Percentiles rank a stretch among this genome's conserved stretches.
Conservation (phyloP, 2,888 invertebrate genomes). For the Caenorhabditis plicata region DNA sequence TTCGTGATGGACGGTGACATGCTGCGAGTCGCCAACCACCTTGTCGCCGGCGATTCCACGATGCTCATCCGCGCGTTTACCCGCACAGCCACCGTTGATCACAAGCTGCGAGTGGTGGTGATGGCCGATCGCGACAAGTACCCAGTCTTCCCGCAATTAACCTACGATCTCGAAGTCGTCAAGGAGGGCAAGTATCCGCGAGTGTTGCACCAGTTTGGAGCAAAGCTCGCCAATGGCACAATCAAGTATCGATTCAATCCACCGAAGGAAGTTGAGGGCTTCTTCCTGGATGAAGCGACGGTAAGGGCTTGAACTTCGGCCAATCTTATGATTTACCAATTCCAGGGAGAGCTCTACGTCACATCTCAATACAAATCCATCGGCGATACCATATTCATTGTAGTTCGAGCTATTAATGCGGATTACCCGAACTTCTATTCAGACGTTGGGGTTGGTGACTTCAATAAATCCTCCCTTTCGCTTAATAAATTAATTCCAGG, state of each 20-base stretch:
- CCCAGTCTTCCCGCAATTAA: slow-evolving; percentile 60
- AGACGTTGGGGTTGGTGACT: slow-evolving; percentile 54
- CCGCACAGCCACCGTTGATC: slow-evolving; percentile 33
- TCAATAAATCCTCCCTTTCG: neutral
- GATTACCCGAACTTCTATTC: slow-evolving; percentile 53
- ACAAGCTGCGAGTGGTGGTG: slow-evolving; percentile 52
- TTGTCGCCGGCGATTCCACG: slow-evolving; percentile 25
- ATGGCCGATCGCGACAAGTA: slow-evolving; percentile 62
- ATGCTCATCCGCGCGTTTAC: slow-evolving; percentile 43
- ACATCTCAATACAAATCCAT: slow-evolving; percentile 21
- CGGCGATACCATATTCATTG: slow-evolving; percentile 50
- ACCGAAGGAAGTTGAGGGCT: slow-evolving; percentile 30
- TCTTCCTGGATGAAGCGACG: slow-evolving; percentile 48
- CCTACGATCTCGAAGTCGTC: slow-evolving; percentile 53
- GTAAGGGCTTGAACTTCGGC: slow-evolving; percentile 16
- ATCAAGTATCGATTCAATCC: slow-evolving; percentile 52
- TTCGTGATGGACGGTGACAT: slow-evolving; percentile 46
- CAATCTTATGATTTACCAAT: too few relatives aligned
- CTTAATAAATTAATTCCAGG: slow-evolving; percentile 17
- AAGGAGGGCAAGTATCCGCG: slow-evolving; percentile 39
- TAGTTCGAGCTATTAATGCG: slow-evolving; percentile 56
- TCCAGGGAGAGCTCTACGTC: slow-evolving; percentile 38
- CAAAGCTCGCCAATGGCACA: slow-evolving; percentile 30
- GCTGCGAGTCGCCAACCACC: slow-evolving; percentile 35
- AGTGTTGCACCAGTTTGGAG: slow-evolving; percentile 38